Conservation (phyloP, 2,888 invertebrate genomes). For the Sycophila texana region DNA sequence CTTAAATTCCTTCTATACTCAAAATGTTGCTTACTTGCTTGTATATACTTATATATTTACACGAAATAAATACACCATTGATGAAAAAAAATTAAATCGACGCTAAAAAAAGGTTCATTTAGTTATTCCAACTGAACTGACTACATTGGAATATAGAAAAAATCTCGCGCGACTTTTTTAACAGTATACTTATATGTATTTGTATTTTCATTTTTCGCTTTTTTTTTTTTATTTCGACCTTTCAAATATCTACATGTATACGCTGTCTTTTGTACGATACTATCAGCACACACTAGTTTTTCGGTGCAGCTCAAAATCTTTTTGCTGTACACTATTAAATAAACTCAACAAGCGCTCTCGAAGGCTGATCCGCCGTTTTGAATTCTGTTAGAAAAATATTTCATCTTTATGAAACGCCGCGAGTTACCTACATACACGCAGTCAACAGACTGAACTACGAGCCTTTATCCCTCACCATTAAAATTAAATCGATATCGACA, state of each 20-base stretch:
- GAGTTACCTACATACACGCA: conserved; percentile 22
- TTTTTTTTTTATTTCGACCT: conserved; percentile 22
- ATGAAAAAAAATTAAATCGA: background rate
- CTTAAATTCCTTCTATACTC: conserved; percentile 25
- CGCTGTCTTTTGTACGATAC: conserved; percentile 48
- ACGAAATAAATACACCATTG: background rate
- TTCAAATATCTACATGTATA: conserved; percentile 43
- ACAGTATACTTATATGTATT: conserved; percentile 9
- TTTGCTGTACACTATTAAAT: conserved; percentile 48
- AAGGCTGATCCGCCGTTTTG: conserved; percentile 54
- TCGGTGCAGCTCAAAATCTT: conserved; percentile 44
- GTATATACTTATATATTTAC: background rate
- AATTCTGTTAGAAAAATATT: conserved; percentile 56
- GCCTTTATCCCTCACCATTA: conserved; percentile 1
- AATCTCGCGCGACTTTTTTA: conserved; percentile 37
- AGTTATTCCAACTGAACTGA: background rate
- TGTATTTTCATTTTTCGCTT: conserved; percentile 16
- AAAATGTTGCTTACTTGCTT: no score
- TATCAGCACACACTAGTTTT: conserved; percentile 45
- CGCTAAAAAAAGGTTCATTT: background rate
- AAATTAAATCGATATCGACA: conserved; percentile 1
- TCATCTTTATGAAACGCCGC: conserved; percentile 40
- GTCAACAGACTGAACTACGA: conserved; percentile 19
- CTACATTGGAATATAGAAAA: conserved; percentile 7
- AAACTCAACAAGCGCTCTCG: conserved; percentile 53